Percentiles rank a stretch among this genome's conserved stretches.
Evolutionary conservation across 2,113 vertebrate genomes (phyloP).

Genomic region (Gymnocephalus cernua): DNA sequence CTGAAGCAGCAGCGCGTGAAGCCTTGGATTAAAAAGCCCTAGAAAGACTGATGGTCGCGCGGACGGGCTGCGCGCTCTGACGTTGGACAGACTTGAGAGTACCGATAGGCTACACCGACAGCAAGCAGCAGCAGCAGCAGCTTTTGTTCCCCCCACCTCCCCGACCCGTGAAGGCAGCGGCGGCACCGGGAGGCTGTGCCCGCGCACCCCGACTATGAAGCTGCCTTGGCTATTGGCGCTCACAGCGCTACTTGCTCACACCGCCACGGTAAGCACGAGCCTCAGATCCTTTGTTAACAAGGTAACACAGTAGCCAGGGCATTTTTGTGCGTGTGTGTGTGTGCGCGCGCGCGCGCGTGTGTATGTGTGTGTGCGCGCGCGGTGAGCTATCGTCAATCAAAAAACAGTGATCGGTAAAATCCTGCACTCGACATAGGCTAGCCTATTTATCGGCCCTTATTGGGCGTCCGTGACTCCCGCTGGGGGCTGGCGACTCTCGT

Average conservation of each 20-base stretch:
- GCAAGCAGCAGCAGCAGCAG: conserved; percentile 19
- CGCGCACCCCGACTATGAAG: conserved; percentile 81
- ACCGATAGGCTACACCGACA: conserved; percentile 59
- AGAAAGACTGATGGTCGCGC: conserved; percentile 75
- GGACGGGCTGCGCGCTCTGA: conserved; percentile 70
- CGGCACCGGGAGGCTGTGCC: conserved; percentile 73
- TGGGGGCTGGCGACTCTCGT: conserved; percentile 48
- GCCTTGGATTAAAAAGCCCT: conserved; percentile 66
- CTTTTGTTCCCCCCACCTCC: conserved; percentile 41
- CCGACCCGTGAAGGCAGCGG: conserved; percentile 69
- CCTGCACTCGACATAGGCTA: conserved; percentile 74
- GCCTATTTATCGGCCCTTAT: conserved; percentile 65
- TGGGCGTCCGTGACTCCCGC: conserved; percentile 61
- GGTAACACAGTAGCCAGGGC: conserved; percentile 6
- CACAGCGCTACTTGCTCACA: conserved; percentile 78
- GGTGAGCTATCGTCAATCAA: conserved; percentile 40
- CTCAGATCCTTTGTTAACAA: conserved; percentile 74
- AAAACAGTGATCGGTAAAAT: conserved; percentile 67
- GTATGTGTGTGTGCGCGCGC: neutral
- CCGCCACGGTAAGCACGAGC: conserved; percentile 78
- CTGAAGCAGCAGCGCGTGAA: conserved; percentile 51
- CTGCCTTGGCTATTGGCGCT: conserved; percentile 82
- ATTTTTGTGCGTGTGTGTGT: neutral
- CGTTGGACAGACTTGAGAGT: conserved; percentile 72
- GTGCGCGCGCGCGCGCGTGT: conserved; percentile 4